Percentiles rank a stretch among this genome's conserved stretches.
These are phyloP conservation scores for Propithecus perrieri DNA, from an alignment of 2,797 vertebrate species.

Conservation along the genomic window DNA sequence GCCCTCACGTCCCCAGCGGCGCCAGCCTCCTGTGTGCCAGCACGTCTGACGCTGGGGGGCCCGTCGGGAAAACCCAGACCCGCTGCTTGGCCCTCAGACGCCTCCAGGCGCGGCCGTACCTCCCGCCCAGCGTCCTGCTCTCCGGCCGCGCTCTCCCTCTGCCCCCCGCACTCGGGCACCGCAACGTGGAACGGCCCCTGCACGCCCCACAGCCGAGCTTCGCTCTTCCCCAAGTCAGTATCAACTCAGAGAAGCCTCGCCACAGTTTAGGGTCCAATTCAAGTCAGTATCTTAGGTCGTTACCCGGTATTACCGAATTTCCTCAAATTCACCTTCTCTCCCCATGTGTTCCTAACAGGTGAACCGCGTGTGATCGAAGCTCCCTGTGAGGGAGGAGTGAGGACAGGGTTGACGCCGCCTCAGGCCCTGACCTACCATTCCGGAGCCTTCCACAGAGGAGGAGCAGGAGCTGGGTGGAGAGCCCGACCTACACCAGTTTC, in stretches of 20 bases:
- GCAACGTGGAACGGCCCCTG: fast-evolving
- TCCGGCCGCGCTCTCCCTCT: not conserved
- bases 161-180: not conserved
- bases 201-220: not conserved
- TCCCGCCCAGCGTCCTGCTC: not conserved
- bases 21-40: not conserved
- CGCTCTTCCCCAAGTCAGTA: not conserved
- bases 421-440: not conserved
- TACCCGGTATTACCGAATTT: not conserved
- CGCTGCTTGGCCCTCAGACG: not conserved
- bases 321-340: not conserved
- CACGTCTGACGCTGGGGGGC: no score
- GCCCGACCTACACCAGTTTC: not conserved
- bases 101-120: not conserved
- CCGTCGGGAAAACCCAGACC: not conserved
- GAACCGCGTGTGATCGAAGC: no score
- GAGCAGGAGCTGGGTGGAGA: not conserved
- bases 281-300: not conserved
- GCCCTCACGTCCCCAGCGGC: fast-evolving
- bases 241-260: not conserved
- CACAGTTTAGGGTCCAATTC: not conserved
- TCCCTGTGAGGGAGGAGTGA: not conserved
- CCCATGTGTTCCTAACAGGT: not conserved
- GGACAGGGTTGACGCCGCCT: not conserved
- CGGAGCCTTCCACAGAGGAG: not conserved